phyloP scores from a whole-genome alignment of 2,797 vertebrate genomes.

The Alcedo atthis region DNA sequence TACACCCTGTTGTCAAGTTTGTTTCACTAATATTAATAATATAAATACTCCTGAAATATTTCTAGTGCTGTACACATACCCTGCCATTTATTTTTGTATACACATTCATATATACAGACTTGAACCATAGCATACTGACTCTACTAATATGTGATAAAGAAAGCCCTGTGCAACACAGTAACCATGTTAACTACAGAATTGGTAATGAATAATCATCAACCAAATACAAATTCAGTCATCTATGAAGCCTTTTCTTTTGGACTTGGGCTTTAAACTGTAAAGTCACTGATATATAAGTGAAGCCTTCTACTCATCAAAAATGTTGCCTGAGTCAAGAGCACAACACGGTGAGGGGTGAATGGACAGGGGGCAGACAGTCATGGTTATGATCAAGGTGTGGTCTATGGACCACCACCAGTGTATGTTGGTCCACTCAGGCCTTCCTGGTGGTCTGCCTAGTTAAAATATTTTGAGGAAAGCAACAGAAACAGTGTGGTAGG shows the following conservation, averaged over 20 bases:
- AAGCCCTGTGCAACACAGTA: fast-evolving
- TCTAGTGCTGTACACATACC: neutral
- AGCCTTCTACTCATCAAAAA: neutral
- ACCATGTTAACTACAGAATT: neutral
- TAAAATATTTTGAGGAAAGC: constrained; percentile 21
- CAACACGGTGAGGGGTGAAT: fast-evolving
- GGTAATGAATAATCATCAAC: neutral
- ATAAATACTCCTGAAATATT: neutral
- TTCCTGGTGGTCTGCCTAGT: constrained; percentile 42
- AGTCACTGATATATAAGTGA: neutral
- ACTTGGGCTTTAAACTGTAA: neutral
- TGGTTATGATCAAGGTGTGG: constrained; percentile 21
- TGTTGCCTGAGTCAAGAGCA: neutral
- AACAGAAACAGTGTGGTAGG: neutral
- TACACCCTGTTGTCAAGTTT: neutral
- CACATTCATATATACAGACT: neutral
- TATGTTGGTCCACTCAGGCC: constrained; percentile 8
- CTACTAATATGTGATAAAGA: neutral
- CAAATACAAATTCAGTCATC: neutral
- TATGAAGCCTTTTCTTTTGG: neutral
- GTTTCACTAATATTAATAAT: neutral
- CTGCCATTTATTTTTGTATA: neutral
- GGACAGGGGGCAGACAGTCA: neutral
- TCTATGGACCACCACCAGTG: constrained; percentile 46
- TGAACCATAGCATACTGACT: neutral